Conservation (phyloP, 2,888 invertebrate genomes). For the Mycalesis mineus region DNA sequence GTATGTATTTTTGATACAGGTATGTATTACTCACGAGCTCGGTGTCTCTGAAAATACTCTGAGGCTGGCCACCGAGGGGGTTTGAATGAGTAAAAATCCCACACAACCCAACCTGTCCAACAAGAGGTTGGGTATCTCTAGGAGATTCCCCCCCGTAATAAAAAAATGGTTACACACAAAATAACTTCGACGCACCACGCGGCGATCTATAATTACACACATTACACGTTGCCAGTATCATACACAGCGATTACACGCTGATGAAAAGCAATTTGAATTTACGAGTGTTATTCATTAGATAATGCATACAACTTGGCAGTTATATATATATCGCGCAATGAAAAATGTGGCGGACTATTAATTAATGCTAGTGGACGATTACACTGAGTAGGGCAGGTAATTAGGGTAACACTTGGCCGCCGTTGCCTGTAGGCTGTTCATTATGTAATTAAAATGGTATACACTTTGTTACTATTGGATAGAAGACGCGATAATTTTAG, state of each 20-base stretch:
- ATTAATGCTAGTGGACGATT: constrained; percentile 53
- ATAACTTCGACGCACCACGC: background rate
- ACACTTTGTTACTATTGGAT: background rate
- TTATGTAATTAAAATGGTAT: constrained; percentile 52
- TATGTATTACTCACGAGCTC: too few relatives aligned
- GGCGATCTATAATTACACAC: background rate
- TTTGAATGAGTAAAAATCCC: too few relatives aligned
- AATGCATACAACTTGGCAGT: constrained; percentile 27
- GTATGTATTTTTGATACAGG: too few relatives aligned
- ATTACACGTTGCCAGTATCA: constrained; percentile 5
- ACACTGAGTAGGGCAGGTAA: constrained; percentile 60
- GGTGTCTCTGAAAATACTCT: too few relatives aligned
- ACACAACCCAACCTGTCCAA: too few relatives aligned
- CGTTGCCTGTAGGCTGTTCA: constrained; percentile 25
- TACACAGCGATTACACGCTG: constrained; percentile 17
- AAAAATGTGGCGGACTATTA: constrained; percentile 55
- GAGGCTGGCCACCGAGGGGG: too few relatives aligned
- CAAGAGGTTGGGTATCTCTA: too few relatives aligned
- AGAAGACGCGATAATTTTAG: background rate
- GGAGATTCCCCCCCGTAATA: too few relatives aligned
- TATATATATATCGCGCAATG: constrained; percentile 33
- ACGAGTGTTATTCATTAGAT: constrained; percentile 31
- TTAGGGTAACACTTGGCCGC: constrained; percentile 60
- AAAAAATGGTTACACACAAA: too few relatives aligned
- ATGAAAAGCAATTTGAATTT: constrained; percentile 19